phyloP scores from a whole-genome alignment of 2,797 vertebrate species.

The Falco novaeseelandiae region DNA sequence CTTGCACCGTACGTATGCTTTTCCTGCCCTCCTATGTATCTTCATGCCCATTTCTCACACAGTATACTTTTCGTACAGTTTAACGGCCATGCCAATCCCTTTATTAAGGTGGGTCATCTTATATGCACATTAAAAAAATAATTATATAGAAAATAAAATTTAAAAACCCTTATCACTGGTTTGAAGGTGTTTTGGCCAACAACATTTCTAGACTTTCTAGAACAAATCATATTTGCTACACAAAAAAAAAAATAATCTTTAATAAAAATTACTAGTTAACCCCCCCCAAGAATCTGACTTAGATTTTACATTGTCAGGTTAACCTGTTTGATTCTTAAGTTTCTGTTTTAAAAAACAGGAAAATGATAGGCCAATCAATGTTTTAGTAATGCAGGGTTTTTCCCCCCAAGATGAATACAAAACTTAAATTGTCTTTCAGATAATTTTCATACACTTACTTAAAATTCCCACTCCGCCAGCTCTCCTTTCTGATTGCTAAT shows the following conservation, averaged over 20 bases:
- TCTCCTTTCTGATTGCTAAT: neutral
- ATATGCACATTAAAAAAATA: fast-evolving
- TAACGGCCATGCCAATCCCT: neutral
- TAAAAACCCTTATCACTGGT: neutral
- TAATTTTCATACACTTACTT: neutral
- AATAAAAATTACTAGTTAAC: neutral
- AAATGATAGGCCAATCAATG: neutral
- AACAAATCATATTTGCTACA: neutral
- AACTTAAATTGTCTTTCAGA: neutral
- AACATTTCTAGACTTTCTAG: neutral
- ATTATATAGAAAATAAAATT: neutral
- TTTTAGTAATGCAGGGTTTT: neutral
- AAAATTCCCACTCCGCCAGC: fast-evolving
- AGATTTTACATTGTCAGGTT: neutral
- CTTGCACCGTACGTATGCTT: neutral
- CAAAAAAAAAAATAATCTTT: neutral
- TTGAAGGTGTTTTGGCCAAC: neutral
- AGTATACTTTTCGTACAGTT: neutral
- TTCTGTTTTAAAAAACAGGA: neutral
- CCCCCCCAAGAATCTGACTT: neutral
- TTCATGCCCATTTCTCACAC: neutral
- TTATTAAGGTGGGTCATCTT: neutral
- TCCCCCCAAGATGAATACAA: fast-evolving
- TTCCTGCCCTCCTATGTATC: neutral
- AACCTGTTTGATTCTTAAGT: neutral